Conservation (phyloP, 2,797 vertebrate species). For the Rhinophrynus dorsalis region DNA sequence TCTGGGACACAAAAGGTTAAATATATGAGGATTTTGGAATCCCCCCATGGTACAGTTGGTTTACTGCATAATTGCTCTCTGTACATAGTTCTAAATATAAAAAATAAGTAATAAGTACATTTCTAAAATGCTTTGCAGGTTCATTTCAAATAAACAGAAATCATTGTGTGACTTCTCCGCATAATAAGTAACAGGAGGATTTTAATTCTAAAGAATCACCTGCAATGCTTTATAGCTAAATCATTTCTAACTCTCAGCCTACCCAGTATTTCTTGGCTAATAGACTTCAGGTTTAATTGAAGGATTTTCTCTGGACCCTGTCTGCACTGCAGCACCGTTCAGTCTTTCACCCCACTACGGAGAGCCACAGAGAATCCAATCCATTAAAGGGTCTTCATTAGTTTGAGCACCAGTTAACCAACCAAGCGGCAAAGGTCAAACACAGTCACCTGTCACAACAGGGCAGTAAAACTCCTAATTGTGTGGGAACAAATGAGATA, state of each 20-base stretch:
- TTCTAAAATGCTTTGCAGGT: neutral
- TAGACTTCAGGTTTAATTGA: slow-evolving; percentile 75
- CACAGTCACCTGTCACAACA: slow-evolving; percentile 76
- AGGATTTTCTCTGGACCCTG: slow-evolving; percentile 73
- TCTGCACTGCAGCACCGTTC: slow-evolving; percentile 68
- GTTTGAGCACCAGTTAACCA: slow-evolving; percentile 73
- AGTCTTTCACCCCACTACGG: slow-evolving; percentile 69
- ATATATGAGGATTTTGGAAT: too few relatives aligned
- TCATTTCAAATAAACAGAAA: slow-evolving; percentile 5
- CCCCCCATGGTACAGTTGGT: too few relatives aligned
- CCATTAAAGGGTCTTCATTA: slow-evolving; percentile 75
- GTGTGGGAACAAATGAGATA: slow-evolving; percentile 75
- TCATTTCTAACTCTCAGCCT: slow-evolving; percentile 72
- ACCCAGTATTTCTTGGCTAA: slow-evolving; percentile 74
- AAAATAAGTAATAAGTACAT: too few relatives aligned
- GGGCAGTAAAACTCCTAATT: slow-evolving; percentile 77
- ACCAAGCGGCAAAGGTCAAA: slow-evolving; percentile 76
- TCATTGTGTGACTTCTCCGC: slow-evolving; percentile 19
- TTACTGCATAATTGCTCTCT: too few relatives aligned
- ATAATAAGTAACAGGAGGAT: slow-evolving; percentile 47
- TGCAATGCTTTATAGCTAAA: slow-evolving; percentile 63
- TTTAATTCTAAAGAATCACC: slow-evolving; percentile 57
- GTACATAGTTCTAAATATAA: too few relatives aligned
- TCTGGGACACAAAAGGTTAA: too few relatives aligned
- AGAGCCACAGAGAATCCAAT: slow-evolving; percentile 68